These are phyloP conservation scores for Erpobdella octoculata DNA, from an alignment of 2,888 invertebrate genomes.

Conservation along the genomic window DNA sequence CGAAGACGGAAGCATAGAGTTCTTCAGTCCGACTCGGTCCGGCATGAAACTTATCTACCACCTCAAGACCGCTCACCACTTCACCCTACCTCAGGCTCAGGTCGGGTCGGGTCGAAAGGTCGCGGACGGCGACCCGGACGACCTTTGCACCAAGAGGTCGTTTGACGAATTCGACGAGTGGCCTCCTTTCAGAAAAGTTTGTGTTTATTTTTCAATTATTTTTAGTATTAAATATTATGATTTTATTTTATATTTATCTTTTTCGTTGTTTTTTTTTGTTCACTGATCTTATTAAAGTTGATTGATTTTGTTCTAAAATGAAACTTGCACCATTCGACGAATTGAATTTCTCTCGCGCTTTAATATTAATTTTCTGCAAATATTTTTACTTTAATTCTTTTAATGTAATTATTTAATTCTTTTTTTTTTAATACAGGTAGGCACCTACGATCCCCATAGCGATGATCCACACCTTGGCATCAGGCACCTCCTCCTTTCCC, in stretches of 20 bases:
- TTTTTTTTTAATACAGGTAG: constrained; percentile 57
- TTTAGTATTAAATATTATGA: no score
- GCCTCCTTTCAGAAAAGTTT: constrained; percentile 82
- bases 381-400: no score
- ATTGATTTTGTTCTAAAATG: no score
- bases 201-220: no score
- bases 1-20: not conserved
- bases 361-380: no score
- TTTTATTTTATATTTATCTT: no score
- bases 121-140: constrained; percentile 6
- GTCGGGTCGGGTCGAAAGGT: not conserved
- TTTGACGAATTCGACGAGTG: constrained; percentile 71
- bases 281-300: no score
- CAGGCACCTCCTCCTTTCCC: constrained; percentile 77
- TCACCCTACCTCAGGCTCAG: not conserved
- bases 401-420: no score
- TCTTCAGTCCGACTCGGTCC: not conserved
- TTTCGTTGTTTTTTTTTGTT: no score
- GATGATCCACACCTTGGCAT: constrained; percentile 83
- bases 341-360: no score
- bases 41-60: not conserved
- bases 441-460: constrained; percentile 90
- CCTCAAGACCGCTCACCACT: not conserved
- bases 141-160: not conserved
- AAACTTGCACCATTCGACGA: not conserved